phyloP scores from a whole-genome alignment of 2,888 invertebrate species.

The Actias luna region DNA sequence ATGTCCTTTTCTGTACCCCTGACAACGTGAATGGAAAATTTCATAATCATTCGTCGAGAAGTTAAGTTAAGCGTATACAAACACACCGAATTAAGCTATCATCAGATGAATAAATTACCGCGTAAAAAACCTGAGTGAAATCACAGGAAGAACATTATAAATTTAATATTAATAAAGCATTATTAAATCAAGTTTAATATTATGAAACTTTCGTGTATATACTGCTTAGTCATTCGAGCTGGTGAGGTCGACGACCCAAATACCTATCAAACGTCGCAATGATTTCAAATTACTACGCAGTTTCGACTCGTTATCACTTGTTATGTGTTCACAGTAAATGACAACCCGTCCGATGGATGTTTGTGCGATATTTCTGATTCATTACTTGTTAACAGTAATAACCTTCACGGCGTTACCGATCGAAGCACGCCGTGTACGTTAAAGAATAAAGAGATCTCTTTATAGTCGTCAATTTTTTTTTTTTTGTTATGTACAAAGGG shows the following conservation, averaged over 20 bases:
- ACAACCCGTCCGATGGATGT: background rate
- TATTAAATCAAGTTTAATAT: background rate
- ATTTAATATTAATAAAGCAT: too few species aligned
- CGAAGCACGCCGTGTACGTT: slow-evolving; percentile 1
- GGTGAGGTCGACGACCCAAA: slow-evolving; percentile 4
- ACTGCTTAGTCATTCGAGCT: slow-evolving; percentile 6
- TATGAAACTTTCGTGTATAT: slow-evolving; percentile 20
- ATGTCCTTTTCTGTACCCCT: too few species aligned
- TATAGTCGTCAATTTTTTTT: slow-evolving; percentile 7
- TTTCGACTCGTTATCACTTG: slow-evolving; percentile 6
- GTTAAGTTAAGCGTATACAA: too few species aligned
- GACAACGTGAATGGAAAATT: too few species aligned
- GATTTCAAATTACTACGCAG: slow-evolving; percentile 11
- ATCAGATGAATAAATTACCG: too few species aligned
- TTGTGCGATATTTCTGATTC: background rate
- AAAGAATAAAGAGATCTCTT: background rate
- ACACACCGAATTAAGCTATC: too few species aligned
- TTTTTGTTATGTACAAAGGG: background rate
- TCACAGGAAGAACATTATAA: too few species aligned
- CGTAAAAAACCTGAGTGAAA: too few species aligned
- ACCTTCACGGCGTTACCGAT: background rate
- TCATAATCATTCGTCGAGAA: too few species aligned
- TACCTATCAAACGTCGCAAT: slow-evolving; percentile 11
- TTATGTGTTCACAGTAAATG: slow-evolving; percentile 5
- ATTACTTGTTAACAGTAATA: background rate